Evolutionary conservation across 2,797 vertebrate species (phyloP).

Genomic region (Ctenosaura bakeri): DNA sequence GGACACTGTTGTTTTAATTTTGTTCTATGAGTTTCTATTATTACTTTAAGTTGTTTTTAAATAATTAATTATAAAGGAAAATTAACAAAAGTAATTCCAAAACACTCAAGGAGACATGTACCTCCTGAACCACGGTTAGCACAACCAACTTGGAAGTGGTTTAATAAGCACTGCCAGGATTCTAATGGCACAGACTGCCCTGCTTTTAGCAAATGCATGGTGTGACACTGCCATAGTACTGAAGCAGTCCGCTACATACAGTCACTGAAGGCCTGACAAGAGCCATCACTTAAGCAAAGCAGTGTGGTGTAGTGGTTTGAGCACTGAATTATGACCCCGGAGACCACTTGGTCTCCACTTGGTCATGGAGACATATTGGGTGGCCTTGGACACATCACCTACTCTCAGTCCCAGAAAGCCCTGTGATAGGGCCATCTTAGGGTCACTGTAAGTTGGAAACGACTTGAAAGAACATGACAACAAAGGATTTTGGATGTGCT

Average conservation of each 20-base stretch:
- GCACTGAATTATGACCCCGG: too few relatives aligned
- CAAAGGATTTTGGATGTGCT: background rate
- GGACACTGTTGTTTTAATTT: background rate
- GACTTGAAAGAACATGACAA: too few relatives aligned
- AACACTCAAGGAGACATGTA: background rate
- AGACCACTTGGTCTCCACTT: too few relatives aligned
- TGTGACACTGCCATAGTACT: background rate
- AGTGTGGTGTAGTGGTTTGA: too few relatives aligned
- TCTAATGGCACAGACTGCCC: background rate
- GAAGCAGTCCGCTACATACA: background rate
- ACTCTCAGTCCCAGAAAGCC: too few relatives aligned
- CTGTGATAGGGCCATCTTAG: too few relatives aligned
- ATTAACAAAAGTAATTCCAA: background rate
- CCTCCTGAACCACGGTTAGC: background rate
- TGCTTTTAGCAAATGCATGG: background rate
- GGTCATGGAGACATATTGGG: too few relatives aligned
- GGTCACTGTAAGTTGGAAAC: too few relatives aligned
- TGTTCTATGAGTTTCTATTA: background rate
- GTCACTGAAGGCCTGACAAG: slow-evolving; percentile 10
- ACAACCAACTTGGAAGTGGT: background rate
- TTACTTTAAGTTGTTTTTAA: background rate
- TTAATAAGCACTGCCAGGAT: background rate
- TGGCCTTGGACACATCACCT: too few relatives aligned
- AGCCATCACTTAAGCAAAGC: background rate
- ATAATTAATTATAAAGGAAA: background rate